These are phyloP conservation scores for Tortrix viridana DNA, from an alignment of 2,888 invertebrate genomes.

Conservation along the genomic window DNA sequence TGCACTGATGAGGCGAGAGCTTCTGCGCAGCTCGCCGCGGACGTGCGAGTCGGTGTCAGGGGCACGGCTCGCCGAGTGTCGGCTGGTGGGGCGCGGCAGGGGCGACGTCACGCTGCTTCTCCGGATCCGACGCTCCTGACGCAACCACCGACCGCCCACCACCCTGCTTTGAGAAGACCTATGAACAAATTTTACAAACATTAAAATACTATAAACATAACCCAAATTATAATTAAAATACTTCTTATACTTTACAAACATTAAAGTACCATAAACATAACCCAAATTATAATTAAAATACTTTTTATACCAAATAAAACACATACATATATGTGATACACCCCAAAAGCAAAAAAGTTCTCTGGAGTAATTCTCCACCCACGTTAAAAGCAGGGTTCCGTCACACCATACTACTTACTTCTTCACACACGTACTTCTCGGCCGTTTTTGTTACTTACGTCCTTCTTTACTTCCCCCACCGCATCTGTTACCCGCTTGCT, in stretches of 20 bases:
- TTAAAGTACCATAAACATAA: not conserved
- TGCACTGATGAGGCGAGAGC: conserved; percentile 80
- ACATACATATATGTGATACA: no score
- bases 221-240: no score
- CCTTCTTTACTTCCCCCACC: no score
- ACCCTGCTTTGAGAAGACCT: conserved; percentile 85
- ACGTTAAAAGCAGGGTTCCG: no score
- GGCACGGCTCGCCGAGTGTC: conserved; percentile 60
- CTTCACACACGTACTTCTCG: no score
- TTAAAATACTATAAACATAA: not conserved
- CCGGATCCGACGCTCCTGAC: conserved; percentile 70
- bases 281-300: no score
- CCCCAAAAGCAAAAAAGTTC: no score
- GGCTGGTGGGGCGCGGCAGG: conserved; percentile 67
- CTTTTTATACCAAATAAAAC: no score
- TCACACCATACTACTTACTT: no score
- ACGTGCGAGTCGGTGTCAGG: conserved; percentile 72
- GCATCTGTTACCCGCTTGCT: no score
- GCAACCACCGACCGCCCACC: conserved; percentile 83
- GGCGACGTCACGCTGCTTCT: conserved; percentile 74
- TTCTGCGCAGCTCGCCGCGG: conserved; percentile 69
- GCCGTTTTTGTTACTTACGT: no score
- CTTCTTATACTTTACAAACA: conserved; percentile 13
- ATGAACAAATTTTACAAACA: conserved; percentile 45
- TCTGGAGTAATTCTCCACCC: no score